Evolutionary conservation across 1,140 invertebrate species (phyloP).

Genomic region (Drosophila tristis): DNA sequence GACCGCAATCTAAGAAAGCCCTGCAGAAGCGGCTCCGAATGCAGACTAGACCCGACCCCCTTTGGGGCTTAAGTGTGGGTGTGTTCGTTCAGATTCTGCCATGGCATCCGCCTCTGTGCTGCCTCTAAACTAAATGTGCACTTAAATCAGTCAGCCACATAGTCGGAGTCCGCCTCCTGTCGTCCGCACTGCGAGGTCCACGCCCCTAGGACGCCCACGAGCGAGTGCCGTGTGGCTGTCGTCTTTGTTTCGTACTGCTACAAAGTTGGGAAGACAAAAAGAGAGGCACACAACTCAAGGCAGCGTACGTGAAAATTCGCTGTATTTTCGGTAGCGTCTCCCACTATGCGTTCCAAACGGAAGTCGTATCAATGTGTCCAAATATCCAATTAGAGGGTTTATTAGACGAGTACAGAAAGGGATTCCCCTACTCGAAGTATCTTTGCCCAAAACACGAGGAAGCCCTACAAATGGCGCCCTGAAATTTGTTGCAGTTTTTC

Average conservation of each 20-base stretch:
- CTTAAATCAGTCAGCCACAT: constrained; percentile 54
- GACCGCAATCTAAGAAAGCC: constrained; percentile 45
- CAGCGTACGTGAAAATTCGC: too few relatives aligned
- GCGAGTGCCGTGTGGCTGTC: constrained; percentile 35
- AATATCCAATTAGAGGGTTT: too few relatives aligned
- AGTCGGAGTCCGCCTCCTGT: constrained; percentile 49
- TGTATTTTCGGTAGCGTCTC: too few relatives aligned
- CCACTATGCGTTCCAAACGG: too few relatives aligned
- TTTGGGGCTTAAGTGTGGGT: constrained; percentile 24
- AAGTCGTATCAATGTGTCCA: too few relatives aligned
- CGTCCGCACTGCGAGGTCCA: constrained; percentile 37
- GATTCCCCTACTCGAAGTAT: too few relatives aligned
- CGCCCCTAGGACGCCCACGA: constrained; percentile 32
- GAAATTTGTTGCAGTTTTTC: too few relatives aligned
- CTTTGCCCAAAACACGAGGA: too few relatives aligned
- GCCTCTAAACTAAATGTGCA: constrained; percentile 39
- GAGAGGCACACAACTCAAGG: constrained; percentile 12
- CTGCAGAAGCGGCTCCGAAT: not conserved
- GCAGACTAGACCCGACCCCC: constrained; percentile 11
- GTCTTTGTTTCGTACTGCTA: constrained; percentile 43
- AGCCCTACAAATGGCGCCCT: too few relatives aligned
- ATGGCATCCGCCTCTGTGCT: too few relatives aligned
- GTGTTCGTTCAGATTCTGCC: constrained; percentile 33
- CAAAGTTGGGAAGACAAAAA: constrained; percentile 1
- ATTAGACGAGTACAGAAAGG: too few relatives aligned